Conservation (phyloP, 2,888 invertebrate species). For the Schizotus pectinicornis region DNA sequence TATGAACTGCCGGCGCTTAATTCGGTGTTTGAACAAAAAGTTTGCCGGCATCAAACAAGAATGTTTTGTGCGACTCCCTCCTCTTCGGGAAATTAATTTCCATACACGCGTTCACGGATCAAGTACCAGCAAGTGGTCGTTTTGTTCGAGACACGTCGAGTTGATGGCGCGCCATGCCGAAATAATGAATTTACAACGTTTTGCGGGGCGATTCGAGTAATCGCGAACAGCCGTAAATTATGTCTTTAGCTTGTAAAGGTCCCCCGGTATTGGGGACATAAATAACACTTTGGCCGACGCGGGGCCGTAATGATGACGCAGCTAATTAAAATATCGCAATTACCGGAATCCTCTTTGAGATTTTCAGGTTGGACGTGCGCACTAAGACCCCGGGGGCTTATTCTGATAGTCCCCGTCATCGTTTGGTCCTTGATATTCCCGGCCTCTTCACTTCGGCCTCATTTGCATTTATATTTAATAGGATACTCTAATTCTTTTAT, state of each 20-base stretch:
- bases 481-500: slow-evolving; percentile 35
- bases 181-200: slow-evolving; percentile 25
- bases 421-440: slow-evolving; percentile 30
- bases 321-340: slow-evolving; percentile 53
- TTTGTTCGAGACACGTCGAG: slow-evolving; percentile 4
- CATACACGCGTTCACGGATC: slow-evolving; percentile 9
- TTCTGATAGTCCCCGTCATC: slow-evolving; percentile 24
- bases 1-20: too few species aligned
- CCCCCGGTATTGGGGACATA: slow-evolving; percentile 21
- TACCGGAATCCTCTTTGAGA: slow-evolving; percentile 45
- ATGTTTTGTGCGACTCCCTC: neutral
- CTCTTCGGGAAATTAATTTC: slow-evolving; percentile 8
- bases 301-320: slow-evolving; percentile 46
- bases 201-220: slow-evolving; percentile 21
- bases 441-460: slow-evolving; percentile 25
- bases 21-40: too few species aligned
- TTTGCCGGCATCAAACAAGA: too few species aligned
- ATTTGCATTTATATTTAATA: slow-evolving; percentile 38
- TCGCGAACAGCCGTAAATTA: slow-evolving; percentile 26
- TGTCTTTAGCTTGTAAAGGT: slow-evolving; percentile 11
- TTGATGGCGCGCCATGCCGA: neutral
- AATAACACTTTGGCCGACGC: slow-evolving; percentile 24
- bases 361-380: slow-evolving; percentile 19
- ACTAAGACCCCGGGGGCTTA: slow-evolving; percentile 16
- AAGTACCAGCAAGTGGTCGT: slow-evolving; percentile 4